Conservation (phyloP, 1,140 invertebrate genomes). For the Eufriesea mexicana region DNA sequence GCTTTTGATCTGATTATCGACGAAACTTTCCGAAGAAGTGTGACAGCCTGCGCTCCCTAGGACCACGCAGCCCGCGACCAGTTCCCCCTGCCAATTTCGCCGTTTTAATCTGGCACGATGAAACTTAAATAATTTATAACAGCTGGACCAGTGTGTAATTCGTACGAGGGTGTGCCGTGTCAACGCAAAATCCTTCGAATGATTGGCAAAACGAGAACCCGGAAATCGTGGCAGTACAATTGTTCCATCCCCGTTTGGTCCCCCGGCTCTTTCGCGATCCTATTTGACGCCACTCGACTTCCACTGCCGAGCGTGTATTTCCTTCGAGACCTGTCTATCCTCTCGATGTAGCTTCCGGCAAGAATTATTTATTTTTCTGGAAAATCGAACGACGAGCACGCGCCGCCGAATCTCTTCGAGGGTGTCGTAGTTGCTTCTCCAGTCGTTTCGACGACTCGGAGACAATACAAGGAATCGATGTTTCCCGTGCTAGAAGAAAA, state of each 20-base stretch:
- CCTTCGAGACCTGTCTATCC: background rate
- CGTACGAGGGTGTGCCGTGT: no score
- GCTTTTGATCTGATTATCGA: constrained; percentile 75
- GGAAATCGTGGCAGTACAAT: background rate
- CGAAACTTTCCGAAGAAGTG: constrained; percentile 60
- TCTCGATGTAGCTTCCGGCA: background rate
- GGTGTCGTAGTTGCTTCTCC: background rate
- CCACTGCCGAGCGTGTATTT: background rate
- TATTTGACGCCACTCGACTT: background rate
- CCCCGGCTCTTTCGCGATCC: background rate
- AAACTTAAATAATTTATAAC: constrained; percentile 19
- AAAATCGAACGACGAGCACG: background rate
- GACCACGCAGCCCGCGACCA: no score
- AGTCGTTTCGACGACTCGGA: background rate
- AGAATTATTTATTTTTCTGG: constrained; percentile 29
- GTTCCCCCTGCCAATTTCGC: constrained; percentile 8
- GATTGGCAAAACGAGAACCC: no score
- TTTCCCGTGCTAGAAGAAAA: background rate
- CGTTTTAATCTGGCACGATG: constrained; percentile 3
- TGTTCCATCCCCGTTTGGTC: background rate
- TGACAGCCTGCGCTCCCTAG: constrained; percentile 1
- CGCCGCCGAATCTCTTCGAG: background rate
- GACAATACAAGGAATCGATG: background rate
- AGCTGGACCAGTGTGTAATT: background rate
- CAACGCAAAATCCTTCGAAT: background rate